A percentile compares a stretch with the other conserved stretches of the same genome.
These are phyloP conservation scores for Aphidius gifuensis DNA, from an alignment of 1,140 invertebrate genomes.

Conservation along the genomic window DNA sequence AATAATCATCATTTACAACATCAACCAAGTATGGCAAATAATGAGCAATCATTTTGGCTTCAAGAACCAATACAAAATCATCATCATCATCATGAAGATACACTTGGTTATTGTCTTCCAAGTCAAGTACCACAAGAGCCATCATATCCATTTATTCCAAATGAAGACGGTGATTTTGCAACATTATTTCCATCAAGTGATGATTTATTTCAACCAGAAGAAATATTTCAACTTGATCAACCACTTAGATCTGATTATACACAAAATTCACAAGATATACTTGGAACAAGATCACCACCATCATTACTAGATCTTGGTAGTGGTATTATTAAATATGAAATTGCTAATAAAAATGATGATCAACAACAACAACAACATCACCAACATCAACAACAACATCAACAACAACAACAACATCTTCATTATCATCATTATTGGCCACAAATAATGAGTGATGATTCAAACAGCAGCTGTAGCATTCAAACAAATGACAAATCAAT, in stretches of 20 bases:
- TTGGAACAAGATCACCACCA: conserved; percentile 60
- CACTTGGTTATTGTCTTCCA: conserved; percentile 37
- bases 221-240: conserved; percentile 75
- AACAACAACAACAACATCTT: conserved; percentile 34
- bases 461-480: conserved; percentile 50
- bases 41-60: conserved; percentile 45
- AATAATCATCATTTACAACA: conserved; percentile 35
- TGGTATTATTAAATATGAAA: conserved; percentile 60
- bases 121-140: conserved; percentile 44
- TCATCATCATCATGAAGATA: conserved; percentile 38
- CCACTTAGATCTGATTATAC: conserved; percentile 64
- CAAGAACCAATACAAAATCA: conserved; percentile 36
- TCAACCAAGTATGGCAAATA: conserved; percentile 34
- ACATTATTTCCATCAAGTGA: too few relatives aligned
- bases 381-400: too few relatives aligned
- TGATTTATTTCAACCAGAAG: conserved; percentile 74
- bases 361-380: too few relatives aligned
- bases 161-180: conserved; percentile 50
- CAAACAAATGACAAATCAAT: too few relatives aligned
- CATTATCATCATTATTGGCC: conserved; percentile 50
- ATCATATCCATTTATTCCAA: conserved; percentile 52
- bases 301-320: conserved; percentile 70
- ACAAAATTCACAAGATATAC: conserved; percentile 43
- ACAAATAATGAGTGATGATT: conserved; percentile 54
- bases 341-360: conserved; percentile 12